These are phyloP conservation scores for Labroides dimidiatus DNA, from an alignment of 2,797 vertebrate genomes.

Conservation along the genomic window DNA sequence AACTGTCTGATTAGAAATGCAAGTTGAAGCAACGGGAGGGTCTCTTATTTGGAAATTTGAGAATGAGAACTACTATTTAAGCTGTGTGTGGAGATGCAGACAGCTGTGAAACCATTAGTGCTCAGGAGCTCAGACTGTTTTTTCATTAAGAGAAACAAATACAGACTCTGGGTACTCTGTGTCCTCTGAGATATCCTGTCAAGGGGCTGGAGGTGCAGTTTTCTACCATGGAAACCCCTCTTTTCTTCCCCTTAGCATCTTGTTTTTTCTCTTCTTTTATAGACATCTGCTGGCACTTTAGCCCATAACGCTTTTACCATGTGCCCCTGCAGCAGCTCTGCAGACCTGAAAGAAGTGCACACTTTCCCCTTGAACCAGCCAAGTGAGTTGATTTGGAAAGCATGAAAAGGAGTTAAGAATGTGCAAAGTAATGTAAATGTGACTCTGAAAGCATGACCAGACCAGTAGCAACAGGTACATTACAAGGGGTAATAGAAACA, in stretches of 20 bases:
- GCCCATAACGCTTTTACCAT: constrained; percentile 72
- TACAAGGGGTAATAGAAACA: neutral
- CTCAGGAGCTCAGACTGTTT: constrained; percentile 45
- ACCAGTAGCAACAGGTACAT: constrained; percentile 25
- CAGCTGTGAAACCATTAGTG: constrained; percentile 24
- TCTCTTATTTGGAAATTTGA: constrained; percentile 6
- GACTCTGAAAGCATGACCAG: constrained; percentile 9
- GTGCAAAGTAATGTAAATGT: constrained; percentile 40
- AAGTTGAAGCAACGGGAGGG: neutral
- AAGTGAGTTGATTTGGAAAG: constrained; percentile 23
- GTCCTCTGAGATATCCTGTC: constrained; percentile 58
- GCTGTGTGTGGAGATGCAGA: constrained; percentile 3
- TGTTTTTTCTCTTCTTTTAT: constrained; percentile 54
- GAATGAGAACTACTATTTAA: neutral
- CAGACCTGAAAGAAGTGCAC: constrained; percentile 34
- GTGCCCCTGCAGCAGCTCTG: constrained; percentile 49
- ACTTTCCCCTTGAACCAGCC: constrained; percentile 23
- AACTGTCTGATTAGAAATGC: neutral
- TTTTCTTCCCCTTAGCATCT: constrained; percentile 50
- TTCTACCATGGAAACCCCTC: constrained; percentile 49
- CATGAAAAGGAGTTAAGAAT: constrained; percentile 28
- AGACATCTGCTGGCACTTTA: constrained; percentile 76
- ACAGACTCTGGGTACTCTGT: constrained; percentile 44
- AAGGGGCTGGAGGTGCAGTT: constrained; percentile 43
- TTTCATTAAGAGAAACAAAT: constrained; percentile 58